These are phyloP conservation scores for Plodia interpunctella DNA, from an alignment of 1,140 invertebrate genomes.

Conservation along the genomic window DNA sequence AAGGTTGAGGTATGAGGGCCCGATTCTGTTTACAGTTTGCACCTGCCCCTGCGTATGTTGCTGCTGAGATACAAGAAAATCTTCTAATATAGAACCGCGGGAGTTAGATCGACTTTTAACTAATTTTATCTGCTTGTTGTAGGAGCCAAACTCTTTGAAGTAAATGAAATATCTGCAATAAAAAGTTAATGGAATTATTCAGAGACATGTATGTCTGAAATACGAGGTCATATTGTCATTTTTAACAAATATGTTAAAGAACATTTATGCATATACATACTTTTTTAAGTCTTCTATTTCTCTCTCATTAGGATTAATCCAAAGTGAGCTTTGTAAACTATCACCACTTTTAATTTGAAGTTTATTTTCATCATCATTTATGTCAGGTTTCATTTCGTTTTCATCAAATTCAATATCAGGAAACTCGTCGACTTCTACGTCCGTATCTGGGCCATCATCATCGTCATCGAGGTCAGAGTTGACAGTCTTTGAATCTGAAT, in stretches of 20 bases:
- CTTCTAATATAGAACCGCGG: constrained; percentile 62
- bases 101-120: constrained; percentile 70
- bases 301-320: constrained; percentile 69
- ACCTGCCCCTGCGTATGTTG: too few species aligned
- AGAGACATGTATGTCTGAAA: too few species aligned
- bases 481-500: constrained; percentile 61
- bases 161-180: constrained; percentile 76
- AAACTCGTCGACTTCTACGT: constrained; percentile 56
- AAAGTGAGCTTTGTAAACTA: constrained; percentile 55
- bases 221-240: too few species aligned
- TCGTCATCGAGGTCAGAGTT: constrained; percentile 68
- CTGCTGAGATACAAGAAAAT: constrained; percentile 42
- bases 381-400: constrained; percentile 43
- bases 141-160: constrained; percentile 77
- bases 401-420: constrained; percentile 55
- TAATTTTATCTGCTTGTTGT: constrained; percentile 71
- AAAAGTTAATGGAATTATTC: constrained; percentile 11
- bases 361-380: constrained; percentile 44
- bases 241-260: background rate
- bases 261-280: constrained; percentile 30
- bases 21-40: constrained; percentile 28
- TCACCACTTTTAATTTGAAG: constrained; percentile 48
- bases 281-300: constrained; percentile 76
- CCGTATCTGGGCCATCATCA: constrained; percentile 40
- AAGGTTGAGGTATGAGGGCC: constrained; percentile 39